phyloP scores from a whole-genome alignment of 2,888 invertebrate species.

The Phrixothrix hirtus region DNA sequence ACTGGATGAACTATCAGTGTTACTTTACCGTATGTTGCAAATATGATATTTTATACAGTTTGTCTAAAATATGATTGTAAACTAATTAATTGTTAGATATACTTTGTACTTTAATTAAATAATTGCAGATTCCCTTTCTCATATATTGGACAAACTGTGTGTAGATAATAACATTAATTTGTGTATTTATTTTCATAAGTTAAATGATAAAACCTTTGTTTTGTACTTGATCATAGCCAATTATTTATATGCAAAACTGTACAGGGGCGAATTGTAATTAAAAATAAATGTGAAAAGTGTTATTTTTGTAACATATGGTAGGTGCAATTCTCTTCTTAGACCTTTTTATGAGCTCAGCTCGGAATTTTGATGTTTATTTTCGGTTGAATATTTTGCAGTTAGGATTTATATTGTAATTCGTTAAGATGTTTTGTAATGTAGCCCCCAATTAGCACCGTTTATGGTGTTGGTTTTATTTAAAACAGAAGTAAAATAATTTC shows the following conservation, averaged over 20 bases:
- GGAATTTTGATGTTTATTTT: slow-evolving; percentile 46
- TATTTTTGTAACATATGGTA: slow-evolving; percentile 56
- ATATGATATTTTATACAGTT: slow-evolving; percentile 41
- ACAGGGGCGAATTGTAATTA: slow-evolving; percentile 18
- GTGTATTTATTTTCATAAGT: slow-evolving; percentile 27
- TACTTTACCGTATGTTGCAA: slow-evolving; percentile 55
- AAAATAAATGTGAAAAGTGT: slow-evolving; percentile 26
- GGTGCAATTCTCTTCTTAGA: slow-evolving; percentile 48
- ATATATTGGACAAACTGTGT: slow-evolving; percentile 36
- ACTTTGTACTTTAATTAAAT: slow-evolving; percentile 23
- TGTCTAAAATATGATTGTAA: slow-evolving; percentile 36
- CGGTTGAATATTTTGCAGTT: slow-evolving; percentile 32
- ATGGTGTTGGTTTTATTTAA: slow-evolving; percentile 16
- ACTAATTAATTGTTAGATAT: slow-evolving; percentile 15
- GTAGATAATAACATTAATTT: slow-evolving; percentile 25
- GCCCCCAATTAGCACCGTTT: slow-evolving; percentile 15
- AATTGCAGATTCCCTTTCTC: too few relatives aligned
- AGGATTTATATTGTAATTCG: slow-evolving; percentile 32
- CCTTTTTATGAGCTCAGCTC: slow-evolving; percentile 42
- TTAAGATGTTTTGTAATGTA: slow-evolving; percentile 28
- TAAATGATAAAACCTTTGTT: slow-evolving; percentile 17
- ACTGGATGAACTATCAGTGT: slow-evolving; percentile 50
- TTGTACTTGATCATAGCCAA: slow-evolving; percentile 13
- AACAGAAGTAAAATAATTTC: slow-evolving; percentile 20
- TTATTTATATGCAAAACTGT: slow-evolving; percentile 25